These are phyloP conservation scores for Austrofundulus limnaeus DNA, from an alignment of 2,113 vertebrate species.

Conservation along the genomic window DNA sequence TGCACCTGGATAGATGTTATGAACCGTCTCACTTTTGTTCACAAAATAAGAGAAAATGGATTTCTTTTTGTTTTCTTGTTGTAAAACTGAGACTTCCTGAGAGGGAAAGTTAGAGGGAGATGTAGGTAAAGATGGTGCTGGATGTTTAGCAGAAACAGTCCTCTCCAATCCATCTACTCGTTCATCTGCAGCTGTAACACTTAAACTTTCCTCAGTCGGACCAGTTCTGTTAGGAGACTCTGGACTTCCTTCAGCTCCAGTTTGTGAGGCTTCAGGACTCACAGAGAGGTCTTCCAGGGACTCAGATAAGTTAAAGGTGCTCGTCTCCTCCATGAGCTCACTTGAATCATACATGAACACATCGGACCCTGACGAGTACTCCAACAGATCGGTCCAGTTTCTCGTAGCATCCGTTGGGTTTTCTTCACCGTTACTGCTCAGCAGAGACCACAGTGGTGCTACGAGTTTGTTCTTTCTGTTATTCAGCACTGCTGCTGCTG, in stretches of 20 bases:
- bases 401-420: slow-evolving; percentile 31
- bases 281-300: slow-evolving; percentile 35
- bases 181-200: neutral
- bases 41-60: neutral
- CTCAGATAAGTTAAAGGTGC: slow-evolving; percentile 53
- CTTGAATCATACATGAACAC: slow-evolving; percentile 48
- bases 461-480: slow-evolving; percentile 73
- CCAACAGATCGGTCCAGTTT: slow-evolving; percentile 40
- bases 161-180: too few species aligned
- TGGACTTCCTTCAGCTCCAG: neutral
- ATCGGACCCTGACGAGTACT: slow-evolving; percentile 50
- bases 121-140: neutral
- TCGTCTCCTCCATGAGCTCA: slow-evolving; percentile 34
- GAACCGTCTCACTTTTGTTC: neutral
- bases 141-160: neutral
- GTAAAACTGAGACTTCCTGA: neutral
- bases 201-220: neutral
- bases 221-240: neutral
- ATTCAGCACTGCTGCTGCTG: slow-evolving; percentile 20
- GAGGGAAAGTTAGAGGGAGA: neutral
- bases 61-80: neutral
- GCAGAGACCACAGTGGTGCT: slow-evolving; percentile 32
- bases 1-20: neutral
- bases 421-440: slow-evolving; percentile 12
- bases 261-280: neutral